Evolutionary conservation across 2,797 vertebrate genomes (phyloP), one percentile per base, ranked within the genome.

Genomic region (Enteromius argenteus): DNA sequence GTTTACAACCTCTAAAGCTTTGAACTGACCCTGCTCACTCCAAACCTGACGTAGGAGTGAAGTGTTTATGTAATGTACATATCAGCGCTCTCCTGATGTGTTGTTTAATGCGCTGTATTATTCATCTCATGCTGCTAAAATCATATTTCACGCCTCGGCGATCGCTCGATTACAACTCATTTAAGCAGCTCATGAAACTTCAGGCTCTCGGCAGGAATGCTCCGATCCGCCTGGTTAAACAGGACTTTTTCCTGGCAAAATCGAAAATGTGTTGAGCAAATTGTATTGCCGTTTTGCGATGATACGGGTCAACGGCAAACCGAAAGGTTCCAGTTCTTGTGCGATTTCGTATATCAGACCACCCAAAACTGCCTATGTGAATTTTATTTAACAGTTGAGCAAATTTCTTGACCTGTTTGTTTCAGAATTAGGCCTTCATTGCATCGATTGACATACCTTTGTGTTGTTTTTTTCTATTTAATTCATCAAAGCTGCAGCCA

Each of bases 111-210:
- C 67, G 74, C 76, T 86, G 75, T 85, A 91, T 91, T 91, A 90
- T 90, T 89, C 88, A 90, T 89, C 85, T 73, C 84, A 56, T 66
- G 69, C 85, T 88, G 81, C 90, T 89, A 85, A 89, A 90, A 89
- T 90, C 86, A 89, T 81, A 80, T 85, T 85, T 86, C 85, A 84
- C 84, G 86, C 89, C 84, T 87, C 84, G 81, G 69, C 84, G 81
- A 84, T 60, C 64, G 84, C 88, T 88, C 86, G 83, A 86, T 87
- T 87, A 89, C 84, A 84, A 85, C 87, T 89, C 84, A 77, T 87
- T 86, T 87, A 69, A 86, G 69, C 56, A 77, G 51, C 71, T 84
- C 83, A 62, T 81, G 83, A 81, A 85, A 80, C 71, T 67, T 84
- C 60, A 84, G 75, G 73, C 77, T 42, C 72, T 79, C 66, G 35